These are phyloP conservation scores for Thymallus thymallus DNA, from an alignment of 2,113 vertebrate species.

Conservation along the genomic window DNA sequence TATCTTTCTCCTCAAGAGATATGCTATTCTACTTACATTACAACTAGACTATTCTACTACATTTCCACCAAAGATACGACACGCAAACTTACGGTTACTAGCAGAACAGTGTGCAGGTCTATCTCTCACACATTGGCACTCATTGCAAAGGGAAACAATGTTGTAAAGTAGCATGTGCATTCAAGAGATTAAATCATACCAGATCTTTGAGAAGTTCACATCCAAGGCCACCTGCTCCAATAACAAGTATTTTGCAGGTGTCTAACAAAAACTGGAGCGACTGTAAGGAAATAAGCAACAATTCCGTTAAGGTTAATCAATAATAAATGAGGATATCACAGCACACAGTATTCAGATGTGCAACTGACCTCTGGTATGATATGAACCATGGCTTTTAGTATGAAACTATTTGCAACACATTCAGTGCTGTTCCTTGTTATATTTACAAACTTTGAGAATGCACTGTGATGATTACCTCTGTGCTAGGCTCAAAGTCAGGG, in stretches of 20 bases:
- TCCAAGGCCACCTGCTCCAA: conserved; percentile 94
- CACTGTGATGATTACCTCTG: conserved; percentile 78
- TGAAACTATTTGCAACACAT: background rate
- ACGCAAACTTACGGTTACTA: background rate
- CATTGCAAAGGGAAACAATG: background rate
- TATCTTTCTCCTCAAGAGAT: background rate
- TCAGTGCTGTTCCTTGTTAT: background rate
- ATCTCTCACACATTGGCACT: background rate
- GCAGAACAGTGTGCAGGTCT: background rate
- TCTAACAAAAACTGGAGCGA: conserved; percentile 89
- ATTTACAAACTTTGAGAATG: conserved; percentile 33
- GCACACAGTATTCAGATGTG: background rate
- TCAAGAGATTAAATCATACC: conserved; percentile 71
- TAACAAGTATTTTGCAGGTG: conserved; percentile 92
- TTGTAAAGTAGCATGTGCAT: background rate
- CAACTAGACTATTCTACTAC: too few relatives aligned
- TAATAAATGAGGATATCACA: conserved; percentile 8
- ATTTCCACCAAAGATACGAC: background rate
- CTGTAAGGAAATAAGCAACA: conserved; percentile 66
- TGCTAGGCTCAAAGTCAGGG: conserved; percentile 93
- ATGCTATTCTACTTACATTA: background rate
- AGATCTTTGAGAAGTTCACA: conserved; percentile 96
- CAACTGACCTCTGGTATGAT: background rate
- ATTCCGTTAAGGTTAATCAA: background rate
- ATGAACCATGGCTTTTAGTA: background rate